phyloP scores from a whole-genome alignment of 2,797 vertebrate genomes.

The Propithecus deckenii region DNA sequence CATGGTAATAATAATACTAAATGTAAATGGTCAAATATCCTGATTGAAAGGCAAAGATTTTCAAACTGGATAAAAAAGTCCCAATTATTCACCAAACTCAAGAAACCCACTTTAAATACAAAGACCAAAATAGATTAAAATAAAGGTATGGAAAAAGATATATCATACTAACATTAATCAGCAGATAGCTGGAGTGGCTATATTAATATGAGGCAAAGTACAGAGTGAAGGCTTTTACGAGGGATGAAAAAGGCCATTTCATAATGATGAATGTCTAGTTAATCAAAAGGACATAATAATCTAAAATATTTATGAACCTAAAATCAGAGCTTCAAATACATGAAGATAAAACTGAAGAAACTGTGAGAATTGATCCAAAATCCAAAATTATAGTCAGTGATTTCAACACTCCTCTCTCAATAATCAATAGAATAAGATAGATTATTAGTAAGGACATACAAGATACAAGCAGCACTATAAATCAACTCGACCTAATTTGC shows the following conservation, averaged over 20 bases:
- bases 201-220: neutral
- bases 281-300: neutral
- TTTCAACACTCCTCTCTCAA: neutral
- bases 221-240: neutral
- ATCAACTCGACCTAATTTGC: neutral
- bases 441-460: neutral
- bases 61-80: neutral
- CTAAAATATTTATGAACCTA: neutral
- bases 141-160: neutral
- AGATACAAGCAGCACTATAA: neutral
- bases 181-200: neutral
- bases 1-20: neutral
- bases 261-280: neutral
- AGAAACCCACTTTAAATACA: neutral
- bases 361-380: neutral
- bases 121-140: neutral
- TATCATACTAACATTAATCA: neutral
- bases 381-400: no score
- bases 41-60: neutral
- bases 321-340: neutral
- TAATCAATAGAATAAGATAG: neutral
- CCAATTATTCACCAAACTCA: neutral
- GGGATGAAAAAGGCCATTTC: neutral
- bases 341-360: neutral
- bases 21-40: neutral